Conservation (phyloP, 1,140 invertebrate genomes). For the Elymnias hypermnestra region DNA sequence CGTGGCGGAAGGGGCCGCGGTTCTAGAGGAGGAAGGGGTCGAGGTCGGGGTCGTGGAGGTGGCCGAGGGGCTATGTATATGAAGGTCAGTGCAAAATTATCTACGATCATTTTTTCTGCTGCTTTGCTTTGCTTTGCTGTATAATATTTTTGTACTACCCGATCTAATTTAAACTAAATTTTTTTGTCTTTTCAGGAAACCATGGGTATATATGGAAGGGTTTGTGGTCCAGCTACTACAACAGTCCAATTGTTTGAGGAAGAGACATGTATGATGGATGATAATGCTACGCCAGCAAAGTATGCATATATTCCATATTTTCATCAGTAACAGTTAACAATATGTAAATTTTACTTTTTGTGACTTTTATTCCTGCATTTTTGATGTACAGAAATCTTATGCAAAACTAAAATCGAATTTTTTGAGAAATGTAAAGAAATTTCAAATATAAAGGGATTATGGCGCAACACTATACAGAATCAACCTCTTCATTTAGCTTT, state of each 20-base stretch:
- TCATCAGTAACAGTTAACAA: too few relatives aligned
- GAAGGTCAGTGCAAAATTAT: constrained; percentile 34
- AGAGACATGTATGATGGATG: constrained; percentile 92
- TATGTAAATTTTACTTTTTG: background rate
- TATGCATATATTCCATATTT: constrained; percentile 23
- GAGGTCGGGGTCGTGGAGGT: constrained; percentile 50
- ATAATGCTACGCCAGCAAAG: constrained; percentile 76
- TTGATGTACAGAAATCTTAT: too few relatives aligned
- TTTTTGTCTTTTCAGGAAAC: constrained; percentile 46
- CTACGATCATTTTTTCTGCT: background rate
- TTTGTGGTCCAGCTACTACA: constrained; percentile 62
- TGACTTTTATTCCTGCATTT: too few relatives aligned
- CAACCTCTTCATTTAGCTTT: too few relatives aligned
- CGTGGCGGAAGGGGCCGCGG: constrained; percentile 26
- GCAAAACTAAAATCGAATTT: too few relatives aligned
- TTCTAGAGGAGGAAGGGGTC: constrained; percentile 28
- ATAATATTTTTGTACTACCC: background rate
- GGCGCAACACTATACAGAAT: too few relatives aligned
- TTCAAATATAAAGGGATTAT: too few relatives aligned
- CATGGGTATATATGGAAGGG: constrained; percentile 64
- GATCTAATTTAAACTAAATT: too few relatives aligned
- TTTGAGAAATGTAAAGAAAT: too few relatives aligned
- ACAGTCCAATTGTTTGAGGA: constrained; percentile 86
- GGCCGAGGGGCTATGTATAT: constrained; percentile 64
- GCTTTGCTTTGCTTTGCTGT: background rate